A percentile compares a stretch with the other conserved stretches of the same genome.
Conservation (phyloP, 1,140 invertebrate species). For the Antheraea pernyi region DNA sequence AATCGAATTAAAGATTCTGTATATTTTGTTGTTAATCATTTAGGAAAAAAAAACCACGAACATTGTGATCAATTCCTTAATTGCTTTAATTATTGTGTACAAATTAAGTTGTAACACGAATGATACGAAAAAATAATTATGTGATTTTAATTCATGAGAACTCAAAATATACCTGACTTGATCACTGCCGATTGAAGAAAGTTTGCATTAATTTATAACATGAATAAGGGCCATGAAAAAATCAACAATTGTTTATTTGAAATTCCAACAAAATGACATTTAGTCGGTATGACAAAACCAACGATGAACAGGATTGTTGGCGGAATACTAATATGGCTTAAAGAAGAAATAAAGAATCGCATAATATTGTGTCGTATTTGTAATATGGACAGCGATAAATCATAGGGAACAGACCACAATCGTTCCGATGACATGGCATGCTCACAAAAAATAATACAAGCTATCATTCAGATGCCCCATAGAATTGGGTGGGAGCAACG, state of each 20-base stretch:
- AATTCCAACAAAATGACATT: constrained; percentile 77
- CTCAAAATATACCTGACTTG: constrained; percentile 52
- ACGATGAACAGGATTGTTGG: constrained; percentile 66
- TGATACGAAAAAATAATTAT: constrained; percentile 48
- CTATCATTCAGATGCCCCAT: constrained; percentile 71
- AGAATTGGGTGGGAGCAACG: constrained; percentile 69
- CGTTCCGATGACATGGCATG: constrained; percentile 76
- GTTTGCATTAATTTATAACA: constrained; percentile 62
- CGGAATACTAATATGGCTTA: constrained; percentile 76
- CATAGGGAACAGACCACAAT: constrained; percentile 75
- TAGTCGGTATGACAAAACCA: constrained; percentile 77
- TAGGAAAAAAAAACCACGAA: background rate
- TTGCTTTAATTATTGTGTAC: constrained; percentile 64
- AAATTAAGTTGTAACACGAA: constrained; percentile 67
- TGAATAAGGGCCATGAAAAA: constrained; percentile 57
- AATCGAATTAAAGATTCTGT: background rate
- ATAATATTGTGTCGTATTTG: constrained; percentile 77
- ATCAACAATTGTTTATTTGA: constrained; percentile 69
- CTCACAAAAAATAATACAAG: constrained; percentile 74
- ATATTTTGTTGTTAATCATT: background rate
- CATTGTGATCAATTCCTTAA: constrained; percentile 33
- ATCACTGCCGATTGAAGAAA: constrained; percentile 63
- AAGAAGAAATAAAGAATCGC: constrained; percentile 76
- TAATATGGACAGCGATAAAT: constrained; percentile 76
- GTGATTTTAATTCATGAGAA: constrained; percentile 64